phyloP scores from a whole-genome alignment of 2,888 invertebrate genomes.

The Idaea straminata region DNA sequence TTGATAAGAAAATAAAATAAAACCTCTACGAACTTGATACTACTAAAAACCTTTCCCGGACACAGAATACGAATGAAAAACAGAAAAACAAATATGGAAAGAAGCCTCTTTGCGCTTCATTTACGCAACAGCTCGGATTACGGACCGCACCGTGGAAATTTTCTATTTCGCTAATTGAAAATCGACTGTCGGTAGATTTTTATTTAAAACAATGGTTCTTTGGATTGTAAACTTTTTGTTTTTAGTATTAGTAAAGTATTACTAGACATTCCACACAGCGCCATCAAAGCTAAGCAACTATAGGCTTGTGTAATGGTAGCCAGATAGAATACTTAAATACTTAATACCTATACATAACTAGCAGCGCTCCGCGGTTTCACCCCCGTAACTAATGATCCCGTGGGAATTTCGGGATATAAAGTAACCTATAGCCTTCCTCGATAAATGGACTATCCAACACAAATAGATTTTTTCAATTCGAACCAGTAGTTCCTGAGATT shows the following conservation, averaged over 20 bases:
- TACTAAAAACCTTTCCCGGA: not conserved
- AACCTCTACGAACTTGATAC: not conserved
- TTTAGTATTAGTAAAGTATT: not conserved
- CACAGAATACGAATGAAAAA: not conserved
- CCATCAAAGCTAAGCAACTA: no score
- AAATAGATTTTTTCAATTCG: no score
- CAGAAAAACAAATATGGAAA: not conserved
- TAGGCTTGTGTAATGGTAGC: no score
- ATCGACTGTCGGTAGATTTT: conserved; percentile 37
- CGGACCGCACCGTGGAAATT: conserved; percentile 51
- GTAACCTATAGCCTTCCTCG: no score
- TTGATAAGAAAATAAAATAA: not conserved
- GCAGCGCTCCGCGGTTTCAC: no score
- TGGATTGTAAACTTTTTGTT: not conserved
- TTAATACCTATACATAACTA: no score
- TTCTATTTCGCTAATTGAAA: conserved; percentile 66
- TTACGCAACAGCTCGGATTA: conserved; percentile 44
- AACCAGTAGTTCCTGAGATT: no score
- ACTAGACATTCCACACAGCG: no score
- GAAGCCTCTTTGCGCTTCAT: conserved; percentile 41
- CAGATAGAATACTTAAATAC: no score
- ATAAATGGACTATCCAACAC: no score
- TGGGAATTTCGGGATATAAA: no score
- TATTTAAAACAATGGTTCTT: conserved; percentile 16
- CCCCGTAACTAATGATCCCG: no score